Base-by-base conservation (phyloP, 2,797 vertebrate genomes). In the Sardinella longiceps region DNA sequence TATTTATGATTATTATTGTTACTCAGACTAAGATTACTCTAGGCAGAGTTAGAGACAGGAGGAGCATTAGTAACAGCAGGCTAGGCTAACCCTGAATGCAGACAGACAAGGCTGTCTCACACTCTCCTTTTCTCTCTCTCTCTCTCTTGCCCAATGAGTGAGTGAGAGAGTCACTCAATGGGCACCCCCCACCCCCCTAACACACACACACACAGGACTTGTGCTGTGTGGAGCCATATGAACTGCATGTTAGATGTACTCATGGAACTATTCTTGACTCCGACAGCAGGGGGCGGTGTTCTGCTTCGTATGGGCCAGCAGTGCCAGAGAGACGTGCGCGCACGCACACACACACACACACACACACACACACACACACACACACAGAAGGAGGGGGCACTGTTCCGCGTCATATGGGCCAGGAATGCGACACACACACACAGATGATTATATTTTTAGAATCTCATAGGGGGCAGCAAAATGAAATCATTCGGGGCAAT, bases 361-460 rank as follows among this genome's bases (percentile, higher is more conserved):
- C 50, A 51, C 50, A 51, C 10, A 20, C 56, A 23, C 45, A 45
- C 45, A 45, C 45, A 45, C 58, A 25, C 9, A 63, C 58, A 63
- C 58, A 66, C 60, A 70, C 63, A 70, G 28, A 70, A 18, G 12
- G 20, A 53, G 48, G 48, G 48, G 48, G 48, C 43, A 43, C 43
- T 3, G 1, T 43, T 43, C 48, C 48, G 2, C 11, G 11, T 51
- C 11, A 51, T 51, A 51, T 51, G 48, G 48, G 15, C 2, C 48
- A 51, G 48, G 11, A 51, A 53, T 53, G 48, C 23, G 5, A 28
- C 63, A 30, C 11, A 66, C 63, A 66, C 63, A 70, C 63, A 74
- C 66, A 74, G 12, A 74, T 1, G 12, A 74, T 74, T 74, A 37
- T 74, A 74, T 74, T 74, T 66, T 74, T 74, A 74, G 20, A 18